Percentiles rank a stretch among this genome's conserved stretches.
Conservation (phyloP, 2,113 vertebrate genomes). For the Lampris megalopsis region DNA sequence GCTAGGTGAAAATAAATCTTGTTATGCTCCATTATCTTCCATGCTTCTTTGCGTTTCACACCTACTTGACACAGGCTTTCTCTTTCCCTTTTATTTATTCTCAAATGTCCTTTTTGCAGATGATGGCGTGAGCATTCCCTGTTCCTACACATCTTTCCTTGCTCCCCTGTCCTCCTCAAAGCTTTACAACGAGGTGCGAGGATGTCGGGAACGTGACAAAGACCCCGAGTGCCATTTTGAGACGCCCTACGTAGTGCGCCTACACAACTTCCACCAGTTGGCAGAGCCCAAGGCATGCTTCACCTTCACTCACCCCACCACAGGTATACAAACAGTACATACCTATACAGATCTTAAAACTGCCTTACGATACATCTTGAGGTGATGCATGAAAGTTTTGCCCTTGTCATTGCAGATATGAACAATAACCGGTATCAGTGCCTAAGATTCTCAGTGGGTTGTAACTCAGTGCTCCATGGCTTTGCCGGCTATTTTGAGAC, state of each 20-base stretch:
- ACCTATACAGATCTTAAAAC: background rate
- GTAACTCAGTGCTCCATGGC: slow-evolving; percentile 92
- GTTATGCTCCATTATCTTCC: slow-evolving; percentile 9
- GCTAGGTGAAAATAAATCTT: background rate
- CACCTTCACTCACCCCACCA: slow-evolving; percentile 89
- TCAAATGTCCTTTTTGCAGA: slow-evolving; percentile 68
- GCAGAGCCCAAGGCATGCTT: slow-evolving; percentile 91
- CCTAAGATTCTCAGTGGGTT: slow-evolving; percentile 85
- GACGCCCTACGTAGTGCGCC: slow-evolving; percentile 92
- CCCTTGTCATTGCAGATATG: slow-evolving; percentile 71
- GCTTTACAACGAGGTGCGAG: slow-evolving; percentile 93
- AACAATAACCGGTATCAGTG: slow-evolving; percentile 92
- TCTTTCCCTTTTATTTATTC: background rate
- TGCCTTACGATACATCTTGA: background rate
- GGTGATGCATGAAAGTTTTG: background rate
- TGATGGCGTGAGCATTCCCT: slow-evolving; percentile 91
- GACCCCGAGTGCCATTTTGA: slow-evolving; percentile 91
- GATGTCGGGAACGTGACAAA: slow-evolving; percentile 91
- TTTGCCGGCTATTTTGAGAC: slow-evolving; percentile 95
- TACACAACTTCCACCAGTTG: slow-evolving; percentile 94
- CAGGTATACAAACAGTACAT: slow-evolving; percentile 67
- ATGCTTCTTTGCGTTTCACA: slow-evolving; percentile 26
- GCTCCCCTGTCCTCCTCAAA: slow-evolving; percentile 95
- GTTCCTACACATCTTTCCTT: slow-evolving; percentile 91
- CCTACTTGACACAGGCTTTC: slow-evolving; percentile 7